These are phyloP conservation scores for Eledone cirrhosa DNA, from an alignment of 2,888 invertebrate genomes.

Conservation along the genomic window DNA sequence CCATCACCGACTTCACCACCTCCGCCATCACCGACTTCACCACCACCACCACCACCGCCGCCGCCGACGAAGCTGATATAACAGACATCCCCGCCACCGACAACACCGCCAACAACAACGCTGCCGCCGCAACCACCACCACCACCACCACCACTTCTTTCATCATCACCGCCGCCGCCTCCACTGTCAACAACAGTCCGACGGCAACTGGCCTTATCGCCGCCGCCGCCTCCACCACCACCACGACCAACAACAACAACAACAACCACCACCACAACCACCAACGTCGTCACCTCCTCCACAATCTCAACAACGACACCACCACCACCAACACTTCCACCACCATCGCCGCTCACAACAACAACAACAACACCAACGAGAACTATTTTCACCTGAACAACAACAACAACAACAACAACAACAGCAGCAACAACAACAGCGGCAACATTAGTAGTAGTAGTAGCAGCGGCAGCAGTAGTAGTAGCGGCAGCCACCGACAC, in stretches of 20 bases:
- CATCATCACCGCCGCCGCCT: not conserved
- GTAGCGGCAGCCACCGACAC: constrained; percentile 8
- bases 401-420: constrained; percentile 31
- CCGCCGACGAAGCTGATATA: not conserved
- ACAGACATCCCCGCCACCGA: not conserved
- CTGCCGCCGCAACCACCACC: not conserved
- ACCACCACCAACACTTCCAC: not conserved
- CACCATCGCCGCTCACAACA: not conserved
- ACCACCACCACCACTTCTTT: constrained; percentile 5
- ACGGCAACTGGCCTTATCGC: too few species aligned
- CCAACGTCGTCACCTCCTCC: too few species aligned
- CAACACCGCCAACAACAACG: not conserved
- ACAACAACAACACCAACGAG: constrained; percentile 21
- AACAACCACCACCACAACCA: too few species aligned
- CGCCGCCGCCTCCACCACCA: too few species aligned
- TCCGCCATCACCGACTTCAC: not conserved
- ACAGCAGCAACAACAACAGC: constrained; percentile 38
- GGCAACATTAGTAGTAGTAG: constrained; percentile 21
- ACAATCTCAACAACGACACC: not conserved
- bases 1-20: not conserved
- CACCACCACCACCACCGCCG: not conserved
- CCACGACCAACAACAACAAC: too few species aligned
- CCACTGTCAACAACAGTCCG: too few species aligned
- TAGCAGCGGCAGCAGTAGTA: constrained; percentile 31
- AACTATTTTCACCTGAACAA: not conserved